A percentile compares a stretch with the other conserved stretches of the same genome.
These are phyloP conservation scores for Papilio demoleus DNA, from an alignment of 2,888 invertebrate genomes.

Conservation along the genomic window DNA sequence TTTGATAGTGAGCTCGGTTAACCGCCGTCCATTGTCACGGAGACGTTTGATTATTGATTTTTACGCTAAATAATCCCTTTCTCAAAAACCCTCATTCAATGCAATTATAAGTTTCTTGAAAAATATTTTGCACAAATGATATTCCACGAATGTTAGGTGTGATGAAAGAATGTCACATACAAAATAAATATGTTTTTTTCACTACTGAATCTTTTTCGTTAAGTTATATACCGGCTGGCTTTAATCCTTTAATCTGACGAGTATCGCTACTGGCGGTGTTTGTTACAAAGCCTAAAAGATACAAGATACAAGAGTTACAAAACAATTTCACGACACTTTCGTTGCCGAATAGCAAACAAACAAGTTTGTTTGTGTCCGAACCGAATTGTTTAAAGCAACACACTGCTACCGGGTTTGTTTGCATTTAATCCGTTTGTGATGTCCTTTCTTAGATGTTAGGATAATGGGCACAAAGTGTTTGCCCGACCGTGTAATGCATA, in stretches of 20 bases:
- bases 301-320: conserved; percentile 68
- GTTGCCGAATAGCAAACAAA: conserved; percentile 63
- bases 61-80: conserved; percentile 81
- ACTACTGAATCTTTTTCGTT: conserved; percentile 61
- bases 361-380: conserved; percentile 74
- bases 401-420: conserved; percentile 72
- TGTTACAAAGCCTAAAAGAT: conserved; percentile 67
- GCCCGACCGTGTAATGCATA: conserved; percentile 51
- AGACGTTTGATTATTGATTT: conserved; percentile 81
- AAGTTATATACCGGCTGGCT: conserved; percentile 64
- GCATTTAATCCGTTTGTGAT: conserved; percentile 79
- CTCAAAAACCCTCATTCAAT: conserved; percentile 71
- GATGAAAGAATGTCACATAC: not conserved
- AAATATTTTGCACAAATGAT: too few species aligned
- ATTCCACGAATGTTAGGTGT: conserved; percentile 8
- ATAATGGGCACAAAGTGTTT: conserved; percentile 59
- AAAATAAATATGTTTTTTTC: conserved; percentile 39
- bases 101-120: conserved; percentile 77
- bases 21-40: conserved; percentile 74
- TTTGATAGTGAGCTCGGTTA: conserved; percentile 79
- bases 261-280: conserved; percentile 66
- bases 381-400: conserved; percentile 74
- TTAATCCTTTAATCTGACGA: conserved; percentile 76
- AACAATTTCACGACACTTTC: conserved; percentile 50
- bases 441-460: conserved; percentile 67